Conservation (phyloP, 2,888 invertebrate species). For the Cenopis cana region DNA sequence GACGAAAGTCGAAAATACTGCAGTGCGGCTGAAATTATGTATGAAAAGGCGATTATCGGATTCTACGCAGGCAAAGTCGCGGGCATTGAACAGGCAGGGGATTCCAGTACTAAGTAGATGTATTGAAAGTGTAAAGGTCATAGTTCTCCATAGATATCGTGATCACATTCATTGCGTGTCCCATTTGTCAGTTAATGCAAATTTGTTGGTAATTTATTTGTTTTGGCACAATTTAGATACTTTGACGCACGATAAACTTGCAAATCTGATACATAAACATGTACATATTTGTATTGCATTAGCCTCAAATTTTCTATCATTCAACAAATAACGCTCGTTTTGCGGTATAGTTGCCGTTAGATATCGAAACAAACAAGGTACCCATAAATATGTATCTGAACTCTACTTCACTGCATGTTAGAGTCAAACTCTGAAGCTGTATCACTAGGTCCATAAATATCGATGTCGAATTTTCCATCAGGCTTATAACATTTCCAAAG, state of each 20-base stretch:
- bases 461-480: no score
- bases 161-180: slow-evolving; percentile 19
- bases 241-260: not conserved
- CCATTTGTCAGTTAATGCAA: slow-evolving; percentile 31
- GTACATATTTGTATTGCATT: not conserved
- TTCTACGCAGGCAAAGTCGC: not conserved
- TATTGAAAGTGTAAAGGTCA: slow-evolving; percentile 29
- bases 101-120: not conserved
- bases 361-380: no score
- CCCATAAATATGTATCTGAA: no score
- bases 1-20: no score
- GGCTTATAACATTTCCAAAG: not conserved
- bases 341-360: no score
- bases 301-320: slow-evolving; percentile 3
- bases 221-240: slow-evolving; percentile 19
- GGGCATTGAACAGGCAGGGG: not conserved
- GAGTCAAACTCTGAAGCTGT: no score
- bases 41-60: not conserved
- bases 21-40: not conserved
- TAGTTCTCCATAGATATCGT: slow-evolving; percentile 27
- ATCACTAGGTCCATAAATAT: no score
- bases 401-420: no score
- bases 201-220: slow-evolving; percentile 26
- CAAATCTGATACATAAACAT: slow-evolving; percentile 11
- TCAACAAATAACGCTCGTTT: not conserved